Evolutionary conservation across 1,140 invertebrate genomes (phyloP), one percentile per base, ranked within the genome.

Genomic region (Brachionus paranguensis): DNA sequence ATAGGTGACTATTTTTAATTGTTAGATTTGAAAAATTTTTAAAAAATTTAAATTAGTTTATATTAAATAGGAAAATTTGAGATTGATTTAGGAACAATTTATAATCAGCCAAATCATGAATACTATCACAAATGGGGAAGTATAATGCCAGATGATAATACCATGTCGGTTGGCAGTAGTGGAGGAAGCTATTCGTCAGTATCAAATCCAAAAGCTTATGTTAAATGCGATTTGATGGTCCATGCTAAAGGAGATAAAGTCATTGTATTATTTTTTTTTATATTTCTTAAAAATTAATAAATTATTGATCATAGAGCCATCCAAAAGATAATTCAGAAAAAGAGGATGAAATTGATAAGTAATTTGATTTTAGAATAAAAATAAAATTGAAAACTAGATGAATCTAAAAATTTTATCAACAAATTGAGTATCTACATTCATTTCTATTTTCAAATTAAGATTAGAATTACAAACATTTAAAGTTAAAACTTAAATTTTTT

Each of bases 1-100:
- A 81, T 81, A 64, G 78, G 78, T 81, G 33, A 64, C 8, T 3
- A 17, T n/a, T 4, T 27, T 53, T 12, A 33, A 60, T 14, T 33
- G 27, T 55, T n/a, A 60, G 4, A 55, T 20, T 12, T 24, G 1
- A 2, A 24, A 79, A 60, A 27, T 24, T 55, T 53, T 53, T 33
- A 3, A 55, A 37, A 64, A 64, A 79, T 74, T 43, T 47, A 74
- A 74, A 74, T 43, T 12, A 74, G 70, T 43, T 74, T 43, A n/a
- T 74, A 7, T 76, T 14, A 37, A 14, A n/a, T 64, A 81, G 78
- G 78, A 20, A 81, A 60, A 81, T 81, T 81, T 81, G 78, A 81
- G 64, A 27, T 81, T 27, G 78, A 81, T 68, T 43, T 81, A 27
- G 78, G 78, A 3, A 81, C 78, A 7, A 45, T 81, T 41, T 81